A percentile compares a stretch with the other conserved stretches of the same genome.
These are phyloP conservation scores for Orbicella faveolata DNA, from an alignment of 64 coral and sea anemone species.

Conservation along the genomic window DNA sequence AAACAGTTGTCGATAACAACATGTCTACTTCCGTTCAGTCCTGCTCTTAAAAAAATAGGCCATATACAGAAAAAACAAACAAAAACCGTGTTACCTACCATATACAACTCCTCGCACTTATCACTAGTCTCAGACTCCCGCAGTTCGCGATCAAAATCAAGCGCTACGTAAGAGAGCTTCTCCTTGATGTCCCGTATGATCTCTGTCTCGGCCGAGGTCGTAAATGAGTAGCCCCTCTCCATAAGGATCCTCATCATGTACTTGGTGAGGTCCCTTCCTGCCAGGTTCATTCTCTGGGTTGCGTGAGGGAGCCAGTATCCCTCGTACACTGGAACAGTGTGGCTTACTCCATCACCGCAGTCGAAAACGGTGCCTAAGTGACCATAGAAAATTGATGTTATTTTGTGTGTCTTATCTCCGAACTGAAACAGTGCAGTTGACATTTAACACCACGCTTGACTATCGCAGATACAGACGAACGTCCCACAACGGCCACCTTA, in stretches of 20 bases:
- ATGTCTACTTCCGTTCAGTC: too few relatives aligned
- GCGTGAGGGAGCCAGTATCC: constrained; percentile 97
- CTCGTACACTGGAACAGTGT: constrained; percentile 96
- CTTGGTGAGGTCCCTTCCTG: constrained; percentile 84
- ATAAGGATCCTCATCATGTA: constrained; percentile 76
- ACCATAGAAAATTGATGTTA: not conserved
- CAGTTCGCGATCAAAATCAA: constrained; percentile 80
- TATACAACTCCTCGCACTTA: constrained; percentile 75
- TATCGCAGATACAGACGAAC: too few relatives aligned
- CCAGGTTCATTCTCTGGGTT: constrained; percentile 82
- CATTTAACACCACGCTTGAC: too few relatives aligned
- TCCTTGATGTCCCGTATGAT: constrained; percentile 92
- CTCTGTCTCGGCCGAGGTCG: constrained; percentile 80
- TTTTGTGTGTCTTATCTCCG: too few relatives aligned
- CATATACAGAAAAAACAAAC: not conserved
- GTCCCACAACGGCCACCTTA: too few relatives aligned
- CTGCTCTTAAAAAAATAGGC: too few relatives aligned
- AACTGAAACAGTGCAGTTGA: too few relatives aligned
- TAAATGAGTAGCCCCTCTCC: constrained; percentile 88
- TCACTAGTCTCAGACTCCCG: constrained; percentile 72
- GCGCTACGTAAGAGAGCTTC: constrained; percentile 85
- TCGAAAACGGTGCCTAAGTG: constrained; percentile 83
- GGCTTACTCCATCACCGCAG: constrained; percentile 86
- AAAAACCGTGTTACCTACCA: constrained; percentile 35
- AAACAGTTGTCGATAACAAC: not conserved